Base-by-base conservation (phyloP, 37 sponge, comb jelly and placozoan genomes). In the Halisarca cf. caerulea region DNA sequence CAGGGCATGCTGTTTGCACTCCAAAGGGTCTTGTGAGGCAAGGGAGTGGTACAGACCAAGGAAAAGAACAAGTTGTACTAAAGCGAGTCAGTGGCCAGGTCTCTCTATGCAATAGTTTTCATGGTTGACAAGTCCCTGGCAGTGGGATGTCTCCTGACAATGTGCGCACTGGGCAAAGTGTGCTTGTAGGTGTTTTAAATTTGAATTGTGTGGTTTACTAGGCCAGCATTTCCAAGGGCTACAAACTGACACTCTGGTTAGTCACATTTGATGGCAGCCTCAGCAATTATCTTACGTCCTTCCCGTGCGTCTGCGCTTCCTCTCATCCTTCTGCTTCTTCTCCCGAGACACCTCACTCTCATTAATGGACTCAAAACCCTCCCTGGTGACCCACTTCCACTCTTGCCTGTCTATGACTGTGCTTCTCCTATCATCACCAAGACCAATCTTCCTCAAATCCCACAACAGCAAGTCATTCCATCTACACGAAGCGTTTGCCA, bases 401-500 rank as follows among this genome's bases (percentile, higher is more conserved):
- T 62, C 64, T 20, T 62, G 6, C 23, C 30, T 62, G 64, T 62
- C 64, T 23, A 20, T 62, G 64, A 15, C 30, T 23, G 6, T 62
- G 23, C 64, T 62, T 62, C 64, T 62, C 64, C 30, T 20, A 23
- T 62, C 18, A 62, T 6, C 64, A 62, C 64, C 64, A 62, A 62
- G 64, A 23, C 64, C 64, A 62, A 62, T 62, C 64, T 62, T 62
- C 30, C 23, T 62, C 64, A 23, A 23, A 15, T 23, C 64, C 64
- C 64, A 7, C 23, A 62, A 62, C 64, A 62, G 23, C 64, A 62
- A 27, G 64, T 62, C 64, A n/a, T n/a, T n/a, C n/a, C n/a, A n/a
- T n/a, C n/a, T n/a, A n/a, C n/a, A 73, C 77, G 9, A 38, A 73
- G 45, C 77, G 77, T 73, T 41, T 73, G 45, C 77, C 77, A 42